Conservation (phyloP, 2,888 invertebrate genomes). For the Apodemia mormo region DNA sequence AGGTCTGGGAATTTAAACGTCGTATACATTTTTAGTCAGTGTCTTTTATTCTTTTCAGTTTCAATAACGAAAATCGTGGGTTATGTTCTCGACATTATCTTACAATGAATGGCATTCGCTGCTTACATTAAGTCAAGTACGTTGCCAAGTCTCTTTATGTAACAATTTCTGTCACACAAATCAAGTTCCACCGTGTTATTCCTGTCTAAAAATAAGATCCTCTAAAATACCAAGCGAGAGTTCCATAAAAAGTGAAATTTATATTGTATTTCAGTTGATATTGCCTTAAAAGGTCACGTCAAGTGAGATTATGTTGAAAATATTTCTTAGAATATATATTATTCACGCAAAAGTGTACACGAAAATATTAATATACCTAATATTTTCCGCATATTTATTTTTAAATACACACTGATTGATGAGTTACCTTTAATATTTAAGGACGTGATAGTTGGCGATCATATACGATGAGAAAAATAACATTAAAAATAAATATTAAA, state of each 20-base stretch:
- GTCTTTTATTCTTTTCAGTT: background rate
- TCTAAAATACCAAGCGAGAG: background rate
- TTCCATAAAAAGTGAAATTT: background rate
- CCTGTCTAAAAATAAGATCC: background rate
- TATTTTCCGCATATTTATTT: no score
- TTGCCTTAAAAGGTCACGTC: background rate
- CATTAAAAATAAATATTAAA: no score
- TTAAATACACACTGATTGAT: no score
- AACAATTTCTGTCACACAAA: conserved; percentile 14
- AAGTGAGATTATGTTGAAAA: background rate
- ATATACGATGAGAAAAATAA: no score
- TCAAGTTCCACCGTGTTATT: conserved; percentile 13
- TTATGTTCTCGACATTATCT: background rate
- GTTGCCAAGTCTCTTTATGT: conserved; percentile 14
- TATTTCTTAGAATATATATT: no score
- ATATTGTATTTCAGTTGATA: background rate
- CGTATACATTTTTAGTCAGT: no score
- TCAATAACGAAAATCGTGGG: background rate
- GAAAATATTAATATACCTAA: no score
- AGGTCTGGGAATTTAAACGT: no score
- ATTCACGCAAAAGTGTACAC: no score
- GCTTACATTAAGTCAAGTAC: conserved; percentile 11
- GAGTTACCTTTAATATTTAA: no score
- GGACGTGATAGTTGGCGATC: no score
- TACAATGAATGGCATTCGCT: conserved; percentile 10